Evolutionary conservation across 2,113 vertebrate species (phyloP), one percentile per base, ranked within the genome.

Genomic region (Pagrus major): DNA sequence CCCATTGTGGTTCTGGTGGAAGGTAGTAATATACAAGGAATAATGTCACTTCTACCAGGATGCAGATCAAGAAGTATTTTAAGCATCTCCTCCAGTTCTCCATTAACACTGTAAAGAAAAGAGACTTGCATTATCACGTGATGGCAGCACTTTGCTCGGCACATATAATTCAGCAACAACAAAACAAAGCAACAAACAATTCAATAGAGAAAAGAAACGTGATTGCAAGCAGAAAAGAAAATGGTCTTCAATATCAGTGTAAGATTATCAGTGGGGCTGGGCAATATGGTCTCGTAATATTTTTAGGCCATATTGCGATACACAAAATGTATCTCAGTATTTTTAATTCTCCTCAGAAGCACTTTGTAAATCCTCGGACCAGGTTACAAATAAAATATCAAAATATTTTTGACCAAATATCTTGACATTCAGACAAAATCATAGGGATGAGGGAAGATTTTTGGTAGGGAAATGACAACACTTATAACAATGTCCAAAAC

Each of bases 31-130:
- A 70, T 10, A 80, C 6, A 9, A 84, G 0, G 9, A 55, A 0
- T 44, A 76, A 0, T 0, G 2, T 7, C 44, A 23, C 51, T 0
- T 11, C 25, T 37, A 12, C 71, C 69, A 88, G 9, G 12, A 39
- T 1, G 39, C 4, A 27, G 9, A 66, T 4, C 0, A 77, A 33
- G 6, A 51, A 18, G 1, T 0, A 0, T 44, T 61, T 82, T 0
- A 41, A 1, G 9, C 0, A 0, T 20, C 4, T 77, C 46, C 5
- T 65, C 27, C 14, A 1, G 7, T 0, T 44, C 3, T 71, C 68
- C 83, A 89, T 86, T 37, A 12, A 46, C 46, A 9, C 84, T 86
- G 6, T 0, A 65, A 1, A 73, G 42, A 78, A 49, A 73, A 63
- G 20, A 83, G 23, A 77, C 15, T 27, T 6, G 6, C n/a, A n/a